Evolutionary conservation across 2,113 vertebrate genomes (phyloP), one percentile per base, ranked within the genome.

Genomic region (Mystacornis crossleyi): DNA sequence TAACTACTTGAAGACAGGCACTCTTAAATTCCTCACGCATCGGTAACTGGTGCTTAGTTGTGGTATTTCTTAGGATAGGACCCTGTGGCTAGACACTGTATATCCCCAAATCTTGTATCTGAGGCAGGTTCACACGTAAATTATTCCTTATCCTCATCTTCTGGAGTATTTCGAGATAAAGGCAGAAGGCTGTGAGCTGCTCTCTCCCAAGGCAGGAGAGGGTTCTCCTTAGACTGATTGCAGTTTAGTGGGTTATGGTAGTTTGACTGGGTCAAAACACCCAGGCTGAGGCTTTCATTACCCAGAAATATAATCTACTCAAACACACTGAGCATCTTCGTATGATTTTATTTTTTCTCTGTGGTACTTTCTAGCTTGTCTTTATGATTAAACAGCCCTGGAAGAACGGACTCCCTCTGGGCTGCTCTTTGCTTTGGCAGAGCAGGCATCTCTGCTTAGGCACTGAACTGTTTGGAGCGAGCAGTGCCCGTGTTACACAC

Each of bases 171-270:
- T 42, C 69, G 34, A 26, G 10, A 73, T 4, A 28, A 42, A 42
- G 50, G 53, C 31, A 55, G 42, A 78, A 48, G n/a, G 24, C 26
- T 51, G 13, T 1, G 1, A 51, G 31, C 28, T 4, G 17, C 34
- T 34, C 7, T 75, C 45, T 64, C 65, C 50, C 50, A 14, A 70
- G 45, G 40, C 21, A 69, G 64, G 66, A 65, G 40, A 33, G 0
- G 0, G 33, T 21, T 91, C 9, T 55, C 14, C 43, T 74, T n/a
- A 73, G 66, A 36, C 8, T 0, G 0, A 25, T 10, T 45, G 47
- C 64, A 47, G 29, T 28, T 86, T 26, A 58, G 64, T 54, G 34
- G 64, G 54, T 80, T 83, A 51, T 2, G 8, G 47, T 14, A 45
- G 21, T 62, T 85, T 54, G 69, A 38, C 50, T 36, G 36, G 42